phyloP scores from a whole-genome alignment of 2,888 invertebrate species.

The Drosophila colorata region DNA sequence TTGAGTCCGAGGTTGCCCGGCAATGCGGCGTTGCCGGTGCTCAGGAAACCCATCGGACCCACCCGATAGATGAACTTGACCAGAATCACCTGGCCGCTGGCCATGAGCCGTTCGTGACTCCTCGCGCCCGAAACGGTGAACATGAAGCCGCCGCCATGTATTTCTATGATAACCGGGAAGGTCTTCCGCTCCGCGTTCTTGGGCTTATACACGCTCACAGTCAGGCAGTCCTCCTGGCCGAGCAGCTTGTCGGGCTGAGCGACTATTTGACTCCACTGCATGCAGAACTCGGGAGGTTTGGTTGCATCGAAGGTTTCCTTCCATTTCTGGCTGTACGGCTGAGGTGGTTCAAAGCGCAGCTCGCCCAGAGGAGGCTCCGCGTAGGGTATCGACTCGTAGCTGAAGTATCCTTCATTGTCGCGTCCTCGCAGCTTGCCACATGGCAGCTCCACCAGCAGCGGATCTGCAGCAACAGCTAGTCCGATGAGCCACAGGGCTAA shows the following conservation, averaged over 20 bases:
- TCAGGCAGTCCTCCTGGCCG: slow-evolving; percentile 90
- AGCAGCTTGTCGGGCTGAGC: slow-evolving; percentile 62
- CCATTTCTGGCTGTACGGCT: slow-evolving; percentile 66
- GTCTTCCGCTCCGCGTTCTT: slow-evolving; percentile 29
- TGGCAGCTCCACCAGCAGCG: slow-evolving; percentile 60
- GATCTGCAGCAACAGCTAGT: neutral
- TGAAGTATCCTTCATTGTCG: slow-evolving; percentile 85
- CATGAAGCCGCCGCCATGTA: slow-evolving; percentile 91
- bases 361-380: slow-evolving; percentile 89
- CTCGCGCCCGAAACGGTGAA: slow-evolving; percentile 86
- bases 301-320: slow-evolving; percentile 86
- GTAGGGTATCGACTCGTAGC: slow-evolving; percentile 89
- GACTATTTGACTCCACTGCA: slow-evolving; percentile 87
- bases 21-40: slow-evolving; percentile 89
- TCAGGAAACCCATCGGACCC: slow-evolving; percentile 91
- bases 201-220: slow-evolving; percentile 87
- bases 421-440: slow-evolving; percentile 77
- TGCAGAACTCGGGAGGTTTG: slow-evolving; percentile 87
- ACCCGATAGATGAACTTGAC: slow-evolving; percentile 90
- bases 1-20: slow-evolving; percentile 84
- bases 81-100: slow-evolving; percentile 87
- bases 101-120: slow-evolving; percentile 88
- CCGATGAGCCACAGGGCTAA: neutral
- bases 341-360: slow-evolving; percentile 86
- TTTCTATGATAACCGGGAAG: slow-evolving; percentile 88